phyloP scores from a whole-genome alignment of 2,888 invertebrate genomes.

The Epinotia ramella region DNA sequence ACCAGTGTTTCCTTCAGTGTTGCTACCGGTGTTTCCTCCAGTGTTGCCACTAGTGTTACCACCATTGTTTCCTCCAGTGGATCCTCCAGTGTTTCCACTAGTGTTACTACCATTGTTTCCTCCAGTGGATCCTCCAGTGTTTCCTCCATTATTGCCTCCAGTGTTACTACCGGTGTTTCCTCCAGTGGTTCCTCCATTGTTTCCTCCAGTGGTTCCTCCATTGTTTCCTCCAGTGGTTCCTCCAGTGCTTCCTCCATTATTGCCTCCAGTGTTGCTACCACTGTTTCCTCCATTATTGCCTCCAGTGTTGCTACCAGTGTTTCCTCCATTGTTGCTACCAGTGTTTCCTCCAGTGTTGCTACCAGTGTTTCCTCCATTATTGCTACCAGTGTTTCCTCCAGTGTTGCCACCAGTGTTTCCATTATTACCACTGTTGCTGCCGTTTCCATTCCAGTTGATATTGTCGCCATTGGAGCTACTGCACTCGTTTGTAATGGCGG shows the following conservation, averaged over 20 bases:
- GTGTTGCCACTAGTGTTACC: not conserved
- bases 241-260: too few species aligned
- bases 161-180: not conserved
- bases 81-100: too few species aligned
- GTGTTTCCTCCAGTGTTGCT: not conserved
- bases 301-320: not conserved
- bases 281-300: not conserved
- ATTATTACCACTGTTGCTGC: not conserved
- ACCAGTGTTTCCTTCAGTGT: too few species aligned
- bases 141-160: too few species aligned
- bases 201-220: too few species aligned
- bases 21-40: not conserved
- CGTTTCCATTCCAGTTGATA: conserved; percentile 1
- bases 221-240: too few species aligned
- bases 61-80: too few species aligned
- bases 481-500: not conserved
- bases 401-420: not conserved
- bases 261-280: not conserved
- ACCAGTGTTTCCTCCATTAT: not conserved
- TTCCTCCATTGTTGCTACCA: not conserved
- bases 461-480: conserved; percentile 8
- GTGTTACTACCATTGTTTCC: too few species aligned
- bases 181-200: too few species aligned
- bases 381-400: not conserved
- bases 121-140: too few species aligned